Base-by-base conservation (phyloP, 2,113 vertebrate species). In the Oryzias curvinotus region DNA sequence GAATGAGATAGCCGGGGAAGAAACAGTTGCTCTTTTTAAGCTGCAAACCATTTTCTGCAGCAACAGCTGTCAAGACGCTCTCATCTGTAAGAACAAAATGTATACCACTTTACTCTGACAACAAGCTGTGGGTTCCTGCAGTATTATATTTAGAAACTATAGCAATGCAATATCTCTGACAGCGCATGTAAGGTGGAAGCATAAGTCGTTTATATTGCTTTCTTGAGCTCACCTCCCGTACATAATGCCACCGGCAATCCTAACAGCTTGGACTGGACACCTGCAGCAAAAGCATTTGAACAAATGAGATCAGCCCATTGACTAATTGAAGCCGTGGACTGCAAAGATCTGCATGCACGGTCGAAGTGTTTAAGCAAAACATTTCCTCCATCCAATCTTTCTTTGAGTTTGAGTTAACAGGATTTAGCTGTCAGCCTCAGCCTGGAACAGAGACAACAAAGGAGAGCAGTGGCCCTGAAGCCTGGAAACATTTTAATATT, bases 231-330 rank as follows among this genome's bases (percentile, higher is more conserved):
- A 74, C 57, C 58, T 66, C 69, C 53, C 76, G 82, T 82, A 80
- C 83, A 50, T 79, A 69, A 66, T 77, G 74, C 78, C 71, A 68
- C 58, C 13, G 67, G 75, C 82, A 84, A 70, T 84, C 82, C 87
- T 81, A 68, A 88, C 73, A 69, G 45, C 73, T 76, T 50, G 63
- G 77, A 73, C 57, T 71, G 84, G 84, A 85, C 78, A 78, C 84
- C 78, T 80, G 73, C 82, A 87, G 82, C 83, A 84, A 75, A 81
- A 78, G 75, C 81, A 87, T 89, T 86, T 87, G 52, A 75, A 74
- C 73, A 89, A 88, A 93, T 91, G 82, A 90, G 80, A 81, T 80
- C 67, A 85, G 68, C 68, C 72, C 80, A 82, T 84, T 85, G 82
- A 78, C 83, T 88, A 92, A 91, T 91, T 91, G 83, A 53, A 73